Percentiles rank a stretch among this genome's conserved stretches.
Conservation (phyloP, 2,888 invertebrate species). For the Lamproptera curius region DNA sequence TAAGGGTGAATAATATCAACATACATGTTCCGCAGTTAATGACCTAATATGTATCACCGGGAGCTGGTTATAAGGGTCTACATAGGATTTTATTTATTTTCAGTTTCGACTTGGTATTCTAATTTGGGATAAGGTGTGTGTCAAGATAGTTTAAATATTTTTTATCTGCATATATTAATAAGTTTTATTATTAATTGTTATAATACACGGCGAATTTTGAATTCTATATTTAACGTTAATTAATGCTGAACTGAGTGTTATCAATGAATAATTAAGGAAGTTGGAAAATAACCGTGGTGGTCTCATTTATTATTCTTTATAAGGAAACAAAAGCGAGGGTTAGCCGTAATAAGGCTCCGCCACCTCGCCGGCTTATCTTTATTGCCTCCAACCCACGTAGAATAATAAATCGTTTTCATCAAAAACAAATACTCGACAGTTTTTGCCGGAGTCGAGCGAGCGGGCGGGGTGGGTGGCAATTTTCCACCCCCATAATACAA, state of each 20-base stretch:
- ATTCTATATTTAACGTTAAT: too few relatives aligned
- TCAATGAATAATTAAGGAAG: slow-evolving; percentile 77
- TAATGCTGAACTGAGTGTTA: slow-evolving; percentile 32
- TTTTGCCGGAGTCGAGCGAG: slow-evolving; percentile 76
- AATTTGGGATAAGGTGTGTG: too few relatives aligned
- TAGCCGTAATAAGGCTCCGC: slow-evolving; percentile 79
- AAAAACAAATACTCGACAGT: slow-evolving; percentile 80
- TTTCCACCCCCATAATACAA: slow-evolving; percentile 79
- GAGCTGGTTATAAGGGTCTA: background rate
- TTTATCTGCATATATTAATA: too few relatives aligned
- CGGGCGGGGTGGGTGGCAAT: slow-evolving; percentile 75
- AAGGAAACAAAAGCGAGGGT: slow-evolving; percentile 79
- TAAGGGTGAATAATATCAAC: slow-evolving; percentile 25
- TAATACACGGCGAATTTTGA: too few relatives aligned
- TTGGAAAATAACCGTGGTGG: slow-evolving; percentile 75
- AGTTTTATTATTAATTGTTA: too few relatives aligned
- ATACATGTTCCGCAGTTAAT: slow-evolving; percentile 16
- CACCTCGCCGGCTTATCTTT: slow-evolving; percentile 79
- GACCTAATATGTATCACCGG: slow-evolving; percentile 9
- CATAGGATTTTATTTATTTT: background rate
- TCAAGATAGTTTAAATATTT: too few relatives aligned
- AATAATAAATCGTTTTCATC: slow-evolving; percentile 79
- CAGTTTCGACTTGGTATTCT: too few relatives aligned
- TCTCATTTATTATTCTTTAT: slow-evolving; percentile 79
- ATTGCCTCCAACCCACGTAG: slow-evolving; percentile 79